A percentile compares a stretch with the other conserved stretches of the same genome.
phyloP scores from a whole-genome alignment of 2,888 invertebrate genomes.

The Itoplectis maculator region DNA sequence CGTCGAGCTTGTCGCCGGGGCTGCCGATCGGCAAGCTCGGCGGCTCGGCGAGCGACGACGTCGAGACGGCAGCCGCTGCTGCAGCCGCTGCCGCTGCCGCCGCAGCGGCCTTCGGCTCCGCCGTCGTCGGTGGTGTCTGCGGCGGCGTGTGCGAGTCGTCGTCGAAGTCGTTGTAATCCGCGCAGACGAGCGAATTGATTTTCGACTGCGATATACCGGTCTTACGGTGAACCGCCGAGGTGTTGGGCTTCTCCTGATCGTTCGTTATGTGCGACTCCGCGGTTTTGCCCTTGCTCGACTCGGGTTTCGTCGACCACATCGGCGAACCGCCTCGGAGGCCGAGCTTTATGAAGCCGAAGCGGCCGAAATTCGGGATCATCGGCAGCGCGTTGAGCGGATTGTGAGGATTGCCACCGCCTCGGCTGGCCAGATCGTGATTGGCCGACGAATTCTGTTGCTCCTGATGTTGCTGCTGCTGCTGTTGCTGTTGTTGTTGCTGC shows the following conservation, averaged over 20 bases:
- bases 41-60: conserved; percentile 69
- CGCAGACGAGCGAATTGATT: conserved; percentile 86
- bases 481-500: conserved; percentile 83
- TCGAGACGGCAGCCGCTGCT: conserved; percentile 43
- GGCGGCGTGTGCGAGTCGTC: conserved; percentile 87
- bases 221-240: conserved; percentile 82
- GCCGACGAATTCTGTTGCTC: conserved; percentile 68
- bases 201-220: conserved; percentile 83
- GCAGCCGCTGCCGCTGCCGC: conserved; percentile 60
- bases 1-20: conserved; percentile 85
- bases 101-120: conserved; percentile 71
- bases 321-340: conserved; percentile 89
- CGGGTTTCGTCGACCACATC: conserved; percentile 87
- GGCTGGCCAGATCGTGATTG: conserved; percentile 79
- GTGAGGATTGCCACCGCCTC: conserved; percentile 86
- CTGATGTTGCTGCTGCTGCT: conserved; percentile 66
- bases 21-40: conserved; percentile 76
- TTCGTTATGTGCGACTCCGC: conserved; percentile 81
- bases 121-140: conserved; percentile 84
- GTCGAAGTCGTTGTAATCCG: conserved; percentile 87
- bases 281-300: conserved; percentile 82
- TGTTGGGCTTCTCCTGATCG: conserved; percentile 84
- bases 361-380: conserved; percentile 86
- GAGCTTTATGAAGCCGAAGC: conserved; percentile 87
- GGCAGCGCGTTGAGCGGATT: conserved; percentile 87